A percentile compares a stretch with the other conserved stretches of the same genome.
phyloP scores from a whole-genome alignment of 2,888 invertebrate genomes.

The Notodonta dromedarius region DNA sequence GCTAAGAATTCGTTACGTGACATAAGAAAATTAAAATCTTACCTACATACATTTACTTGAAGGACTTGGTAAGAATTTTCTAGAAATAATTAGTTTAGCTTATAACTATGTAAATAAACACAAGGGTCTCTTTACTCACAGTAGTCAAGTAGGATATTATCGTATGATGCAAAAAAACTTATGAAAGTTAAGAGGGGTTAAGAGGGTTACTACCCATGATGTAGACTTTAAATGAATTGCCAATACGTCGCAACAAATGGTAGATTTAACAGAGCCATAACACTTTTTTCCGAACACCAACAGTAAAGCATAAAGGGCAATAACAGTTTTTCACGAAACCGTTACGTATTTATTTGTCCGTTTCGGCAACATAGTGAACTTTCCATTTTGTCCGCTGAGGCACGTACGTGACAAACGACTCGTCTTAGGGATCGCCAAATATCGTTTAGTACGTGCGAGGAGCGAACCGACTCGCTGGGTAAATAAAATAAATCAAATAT shows the following conservation, averaged over 20 bases:
- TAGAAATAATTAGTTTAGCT: too few relatives aligned
- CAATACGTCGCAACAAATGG: constrained; percentile 2
- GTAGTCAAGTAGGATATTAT: too few relatives aligned
- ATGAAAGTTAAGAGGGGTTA: background rate
- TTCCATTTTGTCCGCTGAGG: constrained; percentile 77
- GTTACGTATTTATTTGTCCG: constrained; percentile 77
- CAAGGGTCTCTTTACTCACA: too few relatives aligned
- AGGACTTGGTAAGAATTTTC: constrained; percentile 10
- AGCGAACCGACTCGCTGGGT: constrained; percentile 78
- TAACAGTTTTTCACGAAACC: constrained; percentile 64
- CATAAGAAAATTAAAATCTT: constrained; percentile 33
- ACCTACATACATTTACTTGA: constrained; percentile 17
- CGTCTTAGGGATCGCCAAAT: constrained; percentile 84
- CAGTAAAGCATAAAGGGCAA: constrained; percentile 42
- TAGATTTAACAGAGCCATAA: constrained; percentile 15
- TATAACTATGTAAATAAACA: too few relatives aligned
- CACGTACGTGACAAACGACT: constrained; percentile 83
- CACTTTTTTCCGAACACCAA: constrained; percentile 27
- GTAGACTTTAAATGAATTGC: background rate
- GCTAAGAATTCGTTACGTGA: constrained; percentile 44
- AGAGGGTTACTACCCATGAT: background rate
- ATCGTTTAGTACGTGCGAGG: constrained; percentile 83
- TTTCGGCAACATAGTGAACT: constrained; percentile 75
- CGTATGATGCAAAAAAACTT: too few relatives aligned
- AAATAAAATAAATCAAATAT: constrained; percentile 84